Evolutionary conservation across 1,140 invertebrate genomes (phyloP).

Genomic region (Bicyclus anynana): DNA sequence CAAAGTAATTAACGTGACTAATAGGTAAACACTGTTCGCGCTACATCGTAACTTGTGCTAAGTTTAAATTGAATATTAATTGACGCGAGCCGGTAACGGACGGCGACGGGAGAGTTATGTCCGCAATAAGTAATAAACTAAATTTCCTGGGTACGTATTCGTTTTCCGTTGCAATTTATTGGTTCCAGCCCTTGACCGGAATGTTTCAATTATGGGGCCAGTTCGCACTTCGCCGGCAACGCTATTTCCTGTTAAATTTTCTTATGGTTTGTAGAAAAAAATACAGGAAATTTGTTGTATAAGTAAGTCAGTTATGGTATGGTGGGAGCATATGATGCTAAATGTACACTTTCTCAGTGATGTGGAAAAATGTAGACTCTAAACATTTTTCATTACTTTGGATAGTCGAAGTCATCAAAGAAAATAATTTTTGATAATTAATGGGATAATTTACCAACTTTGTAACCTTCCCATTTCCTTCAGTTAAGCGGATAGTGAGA

Average conservation of each 20-base stretch:
- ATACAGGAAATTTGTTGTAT: too few species aligned
- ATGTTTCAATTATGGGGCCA: conserved; percentile 48
- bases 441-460: too few species aligned
- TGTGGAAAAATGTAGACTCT: too few species aligned
- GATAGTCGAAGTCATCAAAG: too few species aligned
- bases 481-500: too few species aligned
- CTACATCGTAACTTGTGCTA: neutral
- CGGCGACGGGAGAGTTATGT: conserved; percentile 17
- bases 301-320: too few species aligned
- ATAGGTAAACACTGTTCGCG: neutral
- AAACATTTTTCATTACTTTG: too few species aligned
- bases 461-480: too few species aligned
- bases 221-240: neutral
- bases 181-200: conserved; percentile 36
- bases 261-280: neutral
- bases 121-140: conserved; percentile 35
- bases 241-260: neutral
- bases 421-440: too few species aligned
- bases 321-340: too few species aligned
- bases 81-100: conserved; percentile 2
- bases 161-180: conserved; percentile 53
- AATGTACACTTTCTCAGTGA: too few species aligned
- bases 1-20: too few species aligned
- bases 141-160: conserved; percentile 45
- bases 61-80: conserved; percentile 4